A percentile compares a stretch with the other conserved stretches of the same genome.
Conservation (phyloP, 2,888 invertebrate species). For the Dasysyrphus albostriatus region DNA sequence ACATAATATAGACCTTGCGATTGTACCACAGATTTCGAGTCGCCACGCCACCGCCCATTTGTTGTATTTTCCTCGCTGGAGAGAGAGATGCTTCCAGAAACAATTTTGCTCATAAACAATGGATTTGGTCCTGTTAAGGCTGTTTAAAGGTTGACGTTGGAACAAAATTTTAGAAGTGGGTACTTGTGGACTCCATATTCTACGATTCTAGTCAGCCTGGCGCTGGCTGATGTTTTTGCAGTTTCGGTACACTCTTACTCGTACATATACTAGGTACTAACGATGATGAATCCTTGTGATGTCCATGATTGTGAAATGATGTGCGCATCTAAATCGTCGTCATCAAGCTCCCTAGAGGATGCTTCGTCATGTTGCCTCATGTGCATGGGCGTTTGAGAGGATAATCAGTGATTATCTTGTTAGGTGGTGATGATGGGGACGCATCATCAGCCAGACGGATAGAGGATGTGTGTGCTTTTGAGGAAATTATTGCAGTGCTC, state of each 20-base stretch:
- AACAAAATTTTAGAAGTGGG: slow-evolving; percentile 2
- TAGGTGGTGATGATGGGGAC: slow-evolving; percentile 65
- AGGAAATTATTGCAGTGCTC: slow-evolving; percentile 48
- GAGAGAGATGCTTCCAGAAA: slow-evolving; percentile 33
- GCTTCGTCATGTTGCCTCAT: slow-evolving; percentile 24
- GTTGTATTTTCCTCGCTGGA: slow-evolving; percentile 44
- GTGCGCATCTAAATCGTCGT: slow-evolving; percentile 66
- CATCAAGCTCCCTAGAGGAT: slow-evolving; percentile 42
- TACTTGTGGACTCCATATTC: neutral
- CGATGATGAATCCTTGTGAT: slow-evolving; percentile 57
- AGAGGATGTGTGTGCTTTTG: slow-evolving; percentile 40
- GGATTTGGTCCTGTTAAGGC: slow-evolving; percentile 54
- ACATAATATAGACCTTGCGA: slow-evolving; percentile 15
- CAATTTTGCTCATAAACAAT: slow-evolving; percentile 71
- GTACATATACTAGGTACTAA: neutral
- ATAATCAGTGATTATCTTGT: slow-evolving; percentile 72
- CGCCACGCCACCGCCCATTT: slow-evolving; percentile 55
- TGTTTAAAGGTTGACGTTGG: slow-evolving; percentile 59
- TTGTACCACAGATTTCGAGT: slow-evolving; percentile 37
- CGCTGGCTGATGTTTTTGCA: slow-evolving; percentile 49
- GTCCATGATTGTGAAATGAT: slow-evolving; percentile 51
- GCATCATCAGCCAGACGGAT: slow-evolving; percentile 52
- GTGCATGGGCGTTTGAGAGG: slow-evolving; percentile 54
- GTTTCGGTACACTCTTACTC: slow-evolving; percentile 18
- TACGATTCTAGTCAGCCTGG: neutral